Percentiles rank a stretch among this genome's conserved stretches.
phyloP scores from a whole-genome alignment of 2,113 vertebrate species.

The Carollia perspicillata region DNA sequence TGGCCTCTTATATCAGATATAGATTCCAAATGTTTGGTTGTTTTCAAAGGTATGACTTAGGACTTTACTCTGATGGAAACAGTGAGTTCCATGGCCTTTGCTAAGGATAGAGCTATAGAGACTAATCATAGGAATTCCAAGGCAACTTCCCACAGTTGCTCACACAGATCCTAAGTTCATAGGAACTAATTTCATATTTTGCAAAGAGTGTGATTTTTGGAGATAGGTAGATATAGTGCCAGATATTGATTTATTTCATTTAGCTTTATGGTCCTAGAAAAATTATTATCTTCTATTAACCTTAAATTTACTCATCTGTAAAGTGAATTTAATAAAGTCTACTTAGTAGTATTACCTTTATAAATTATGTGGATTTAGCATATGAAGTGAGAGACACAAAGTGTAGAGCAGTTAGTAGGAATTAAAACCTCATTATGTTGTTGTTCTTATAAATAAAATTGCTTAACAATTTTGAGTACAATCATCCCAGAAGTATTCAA shows the following conservation, averaged over 20 bases:
- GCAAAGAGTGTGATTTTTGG: not conserved
- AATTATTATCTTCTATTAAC: not conserved
- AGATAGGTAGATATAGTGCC: not conserved
- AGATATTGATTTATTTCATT: not conserved
- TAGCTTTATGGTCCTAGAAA: not conserved
- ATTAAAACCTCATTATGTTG: not conserved
- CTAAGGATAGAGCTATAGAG: not conserved
- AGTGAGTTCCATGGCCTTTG: not conserved
- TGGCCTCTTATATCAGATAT: not conserved
- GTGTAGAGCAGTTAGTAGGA: not conserved
- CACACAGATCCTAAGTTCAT: not conserved
- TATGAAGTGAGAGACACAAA: not conserved
- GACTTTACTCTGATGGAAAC: not conserved
- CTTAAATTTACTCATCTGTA: constrained; percentile 10
- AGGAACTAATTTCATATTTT: not conserved
- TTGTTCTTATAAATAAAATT: not conserved
- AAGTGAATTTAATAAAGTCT: not conserved
- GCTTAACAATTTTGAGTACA: not conserved
- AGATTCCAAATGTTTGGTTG: not conserved
- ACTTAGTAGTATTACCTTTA: not conserved
- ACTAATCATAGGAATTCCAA: not conserved
- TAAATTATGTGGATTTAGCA: not conserved
- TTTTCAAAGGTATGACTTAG: not conserved
- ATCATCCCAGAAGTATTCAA: not conserved
- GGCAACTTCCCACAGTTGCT: not conserved